phyloP scores from a whole-genome alignment of 2,888 invertebrate species.

The Heliconius aoede region DNA sequence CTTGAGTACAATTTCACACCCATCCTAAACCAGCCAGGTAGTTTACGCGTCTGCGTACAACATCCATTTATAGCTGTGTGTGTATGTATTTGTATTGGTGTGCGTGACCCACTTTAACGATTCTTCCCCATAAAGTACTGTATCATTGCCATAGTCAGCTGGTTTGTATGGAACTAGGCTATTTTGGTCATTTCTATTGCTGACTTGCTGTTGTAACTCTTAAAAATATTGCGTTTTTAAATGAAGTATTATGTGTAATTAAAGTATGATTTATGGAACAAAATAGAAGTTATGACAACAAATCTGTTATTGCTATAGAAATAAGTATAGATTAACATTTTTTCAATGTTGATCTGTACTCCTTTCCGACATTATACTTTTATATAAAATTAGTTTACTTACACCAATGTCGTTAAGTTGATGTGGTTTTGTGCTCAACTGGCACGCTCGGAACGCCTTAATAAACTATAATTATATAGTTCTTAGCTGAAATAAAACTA shows the following conservation, averaged over 20 bases:
- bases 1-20: slow-evolving; percentile 53
- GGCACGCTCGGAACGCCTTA: too few relatives aligned
- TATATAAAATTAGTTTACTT: too few relatives aligned
- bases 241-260: neutral
- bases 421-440: too few relatives aligned
- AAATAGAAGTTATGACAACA: neutral
- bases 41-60: slow-evolving; percentile 40
- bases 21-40: slow-evolving; percentile 62
- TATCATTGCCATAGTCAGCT: slow-evolving; percentile 33
- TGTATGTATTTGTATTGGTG: slow-evolving; percentile 55
- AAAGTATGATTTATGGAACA: neutral
- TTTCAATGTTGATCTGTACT: too few relatives aligned
- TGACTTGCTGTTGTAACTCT: slow-evolving; percentile 1
- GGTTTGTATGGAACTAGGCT: slow-evolving; percentile 30
- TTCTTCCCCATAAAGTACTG: slow-evolving; percentile 38
- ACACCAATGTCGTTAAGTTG: too few relatives aligned
- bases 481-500: too few relatives aligned
- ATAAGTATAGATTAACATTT: too few relatives aligned
- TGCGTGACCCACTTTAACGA: slow-evolving; percentile 66
- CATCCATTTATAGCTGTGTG: slow-evolving; percentile 45
- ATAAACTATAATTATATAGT: too few relatives aligned
- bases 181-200: slow-evolving; percentile 37
- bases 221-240: too few relatives aligned
- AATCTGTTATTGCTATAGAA: neutral
- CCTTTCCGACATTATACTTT: too few relatives aligned